phyloP scores from a whole-genome alignment of 2,888 invertebrate genomes.

The Lepidochrysops patricia region DNA sequence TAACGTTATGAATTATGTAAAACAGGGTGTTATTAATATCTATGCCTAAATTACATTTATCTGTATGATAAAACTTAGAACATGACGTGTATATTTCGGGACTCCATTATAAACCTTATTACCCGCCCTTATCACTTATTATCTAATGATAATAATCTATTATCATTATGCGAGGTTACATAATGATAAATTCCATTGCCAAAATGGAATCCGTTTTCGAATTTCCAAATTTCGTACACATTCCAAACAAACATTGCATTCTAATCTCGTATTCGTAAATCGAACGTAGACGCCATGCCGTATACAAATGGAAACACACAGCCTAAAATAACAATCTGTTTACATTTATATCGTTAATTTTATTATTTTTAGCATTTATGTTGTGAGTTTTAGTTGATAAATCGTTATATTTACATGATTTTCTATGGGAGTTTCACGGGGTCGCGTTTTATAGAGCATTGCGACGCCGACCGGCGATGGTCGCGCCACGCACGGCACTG shows the following conservation, averaged over 20 bases:
- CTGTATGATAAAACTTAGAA: background rate
- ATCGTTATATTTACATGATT: constrained; percentile 14
- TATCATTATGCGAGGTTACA: background rate
- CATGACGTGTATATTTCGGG: background rate
- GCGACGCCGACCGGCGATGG: constrained; percentile 61
- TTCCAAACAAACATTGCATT: constrained; percentile 1
- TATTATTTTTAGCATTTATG: background rate
- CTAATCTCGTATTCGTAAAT: background rate
- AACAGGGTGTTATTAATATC: background rate
- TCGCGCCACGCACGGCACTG: constrained; percentile 71
- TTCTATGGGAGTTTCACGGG: constrained; percentile 33
- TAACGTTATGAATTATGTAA: background rate
- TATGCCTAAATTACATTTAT: no score
- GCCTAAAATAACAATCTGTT: background rate
- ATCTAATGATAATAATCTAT: background rate
- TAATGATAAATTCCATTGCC: background rate
- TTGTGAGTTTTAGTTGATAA: background rate
- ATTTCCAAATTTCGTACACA: background rate
- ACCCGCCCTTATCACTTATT: background rate
- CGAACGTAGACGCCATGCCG: background rate
- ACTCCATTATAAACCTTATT: background rate
- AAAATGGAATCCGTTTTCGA: background rate
- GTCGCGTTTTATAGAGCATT: constrained; percentile 39
- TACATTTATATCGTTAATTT: background rate
- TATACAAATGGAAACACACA: background rate